Base-by-base conservation (phyloP, 2,888 invertebrate genomes). In the Ernsta delagoae region DNA sequence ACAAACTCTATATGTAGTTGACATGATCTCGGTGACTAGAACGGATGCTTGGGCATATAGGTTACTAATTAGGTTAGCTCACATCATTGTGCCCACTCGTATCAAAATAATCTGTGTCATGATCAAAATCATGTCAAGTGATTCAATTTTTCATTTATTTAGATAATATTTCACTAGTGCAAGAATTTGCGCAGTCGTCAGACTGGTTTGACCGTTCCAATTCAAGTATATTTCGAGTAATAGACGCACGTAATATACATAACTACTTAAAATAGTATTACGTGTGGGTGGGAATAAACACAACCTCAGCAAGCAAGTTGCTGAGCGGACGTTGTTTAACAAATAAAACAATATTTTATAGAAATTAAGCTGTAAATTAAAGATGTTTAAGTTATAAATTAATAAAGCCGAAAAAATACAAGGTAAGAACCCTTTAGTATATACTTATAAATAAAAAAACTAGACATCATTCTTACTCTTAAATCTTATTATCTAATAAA, bases 281-380 rank as follows among this genome's bases (percentile, higher is more conserved):
- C 50, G 34, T 11, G 24, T 43, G 31, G 41, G 24, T 54, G 59
- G 5, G 43, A 59, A 60, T 59, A 67, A 67, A 61, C 66, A 67
- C 66, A 67, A 67, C 53, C 43, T 67, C 60, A 60, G 60, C 66
- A 67, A 43, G 34, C 60, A 54, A 54, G 34, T 67, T 31, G 66
- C 54, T 60, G 66, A 61, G 45, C 60, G 60, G 66, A 60, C 66
- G 66, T 67, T 34, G 36, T 41, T 24, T 9, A 34, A 9, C 6
- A 11, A 50, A 6, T 16, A 16, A 16, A 50, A 8, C 16, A 6
- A 11, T 16, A 50, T 16, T 2, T 7, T 24, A 16, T 16, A 3
- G 6, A 53, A 16, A 11, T 34, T n/a, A 57, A 45, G 31, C 45
- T 48, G 4, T 65, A 48, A 65, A 36, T 59, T 48, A 24, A 24